A percentile compares a stretch with the other conserved stretches of the same genome.
phyloP scores from a whole-genome alignment of 2,888 invertebrate species.

The Horisme vitalbata region DNA sequence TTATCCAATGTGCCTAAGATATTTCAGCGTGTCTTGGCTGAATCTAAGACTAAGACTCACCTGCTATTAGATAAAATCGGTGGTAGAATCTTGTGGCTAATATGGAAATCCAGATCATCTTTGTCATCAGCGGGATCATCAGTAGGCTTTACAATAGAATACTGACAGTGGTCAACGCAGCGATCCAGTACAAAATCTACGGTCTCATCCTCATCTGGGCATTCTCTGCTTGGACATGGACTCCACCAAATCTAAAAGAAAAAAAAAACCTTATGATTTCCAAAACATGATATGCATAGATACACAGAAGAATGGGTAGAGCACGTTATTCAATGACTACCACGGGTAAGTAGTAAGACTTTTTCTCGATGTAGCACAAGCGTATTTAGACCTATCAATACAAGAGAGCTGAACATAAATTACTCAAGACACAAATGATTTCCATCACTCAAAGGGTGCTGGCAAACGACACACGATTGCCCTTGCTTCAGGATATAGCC shows the following conservation, averaged over 20 bases:
- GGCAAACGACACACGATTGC: constrained; percentile 25
- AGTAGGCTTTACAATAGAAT: constrained; percentile 71
- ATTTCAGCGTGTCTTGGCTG: no score
- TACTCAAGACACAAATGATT: constrained; percentile 36
- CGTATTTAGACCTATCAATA: constrained; percentile 14
- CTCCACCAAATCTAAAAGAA: constrained; percentile 89
- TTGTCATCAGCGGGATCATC: constrained; percentile 71
- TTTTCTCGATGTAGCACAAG: constrained; percentile 16
- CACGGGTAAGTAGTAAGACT: constrained; percentile 7
- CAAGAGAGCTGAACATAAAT: constrained; percentile 26
- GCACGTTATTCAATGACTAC: not conserved
- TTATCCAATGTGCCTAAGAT: no score
- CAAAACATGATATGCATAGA: no score
- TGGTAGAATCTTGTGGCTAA: constrained; percentile 73
- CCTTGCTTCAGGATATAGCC: constrained; percentile 23
- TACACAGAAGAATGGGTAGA: not conserved
- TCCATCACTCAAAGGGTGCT: constrained; percentile 33
- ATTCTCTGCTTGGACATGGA: constrained; percentile 90
- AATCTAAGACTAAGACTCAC: no score
- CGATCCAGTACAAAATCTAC: constrained; percentile 88
- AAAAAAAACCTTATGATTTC: constrained; percentile 1
- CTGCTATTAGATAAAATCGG: constrained; percentile 67
- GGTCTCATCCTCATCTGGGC: constrained; percentile 88
- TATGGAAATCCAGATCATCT: constrained; percentile 80
- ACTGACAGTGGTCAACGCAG: constrained; percentile 88